Conservation (phyloP, 1,140 invertebrate species). For the Drosophila cardini region DNA sequence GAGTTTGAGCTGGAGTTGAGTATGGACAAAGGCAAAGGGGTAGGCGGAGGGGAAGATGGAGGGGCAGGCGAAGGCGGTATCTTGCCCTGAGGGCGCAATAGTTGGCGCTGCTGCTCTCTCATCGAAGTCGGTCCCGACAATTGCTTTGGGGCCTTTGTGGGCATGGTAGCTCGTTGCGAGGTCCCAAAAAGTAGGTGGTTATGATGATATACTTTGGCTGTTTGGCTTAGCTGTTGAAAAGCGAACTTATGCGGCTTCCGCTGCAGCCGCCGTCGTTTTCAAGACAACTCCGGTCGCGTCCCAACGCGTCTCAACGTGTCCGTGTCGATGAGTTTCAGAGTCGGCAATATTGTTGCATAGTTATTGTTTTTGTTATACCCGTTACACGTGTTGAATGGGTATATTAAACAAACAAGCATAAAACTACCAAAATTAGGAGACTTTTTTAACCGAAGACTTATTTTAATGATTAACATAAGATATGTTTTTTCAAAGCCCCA, state of each 20-base stretch:
- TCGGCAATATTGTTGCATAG: slow-evolving; percentile 78
- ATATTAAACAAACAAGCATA: too few relatives aligned
- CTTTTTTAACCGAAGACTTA: too few relatives aligned
- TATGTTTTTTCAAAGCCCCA: too few relatives aligned
- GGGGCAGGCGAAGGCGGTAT: slow-evolving; percentile 1
- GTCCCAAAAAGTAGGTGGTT: slow-evolving; percentile 74
- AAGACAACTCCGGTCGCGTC: background rate
- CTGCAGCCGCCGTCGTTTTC: slow-evolving; percentile 21
- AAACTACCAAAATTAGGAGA: too few relatives aligned
- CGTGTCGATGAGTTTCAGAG: slow-evolving; percentile 33
- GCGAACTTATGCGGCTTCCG: slow-evolving; percentile 63
- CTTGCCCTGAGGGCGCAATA: slow-evolving; percentile 33
- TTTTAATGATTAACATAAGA: too few relatives aligned
- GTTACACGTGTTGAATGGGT: background rate
- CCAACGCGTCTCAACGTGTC: background rate
- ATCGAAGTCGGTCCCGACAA: slow-evolving; percentile 31
- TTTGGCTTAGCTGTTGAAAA: slow-evolving; percentile 67
- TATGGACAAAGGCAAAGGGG: background rate
- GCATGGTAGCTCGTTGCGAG: slow-evolving; percentile 11
- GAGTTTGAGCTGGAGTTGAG: slow-evolving; percentile 16
- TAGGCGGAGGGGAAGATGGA: background rate
- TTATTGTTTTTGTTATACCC: slow-evolving; percentile 57
- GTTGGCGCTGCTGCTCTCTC: slow-evolving; percentile 48
- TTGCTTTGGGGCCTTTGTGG: slow-evolving; percentile 21
- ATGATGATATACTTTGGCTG: slow-evolving; percentile 78